Conservation (phyloP, 2,888 invertebrate genomes). For the Aleiodes leptofemur region DNA sequence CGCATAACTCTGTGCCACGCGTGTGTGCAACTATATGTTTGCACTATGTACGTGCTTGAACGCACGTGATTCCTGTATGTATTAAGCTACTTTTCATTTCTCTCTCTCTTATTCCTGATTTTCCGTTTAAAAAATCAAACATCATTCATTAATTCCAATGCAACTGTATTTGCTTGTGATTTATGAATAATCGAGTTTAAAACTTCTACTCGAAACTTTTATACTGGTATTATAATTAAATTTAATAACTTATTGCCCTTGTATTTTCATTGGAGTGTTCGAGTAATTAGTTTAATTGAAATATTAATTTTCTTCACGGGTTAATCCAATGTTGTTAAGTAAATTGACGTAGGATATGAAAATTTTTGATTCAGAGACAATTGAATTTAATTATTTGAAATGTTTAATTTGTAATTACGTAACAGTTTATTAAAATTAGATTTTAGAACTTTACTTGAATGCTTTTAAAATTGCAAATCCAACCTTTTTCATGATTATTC, state of each 20-base stretch:
- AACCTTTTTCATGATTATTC: no score
- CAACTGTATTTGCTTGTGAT: constrained; percentile 39
- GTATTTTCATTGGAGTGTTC: background rate
- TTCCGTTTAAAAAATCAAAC: constrained; percentile 30
- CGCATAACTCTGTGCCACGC: constrained; percentile 52
- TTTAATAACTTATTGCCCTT: background rate
- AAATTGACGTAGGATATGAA: background rate
- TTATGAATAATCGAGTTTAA: constrained; percentile 39
- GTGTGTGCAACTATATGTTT: constrained; percentile 36
- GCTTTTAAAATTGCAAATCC: no score
- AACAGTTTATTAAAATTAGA: no score
- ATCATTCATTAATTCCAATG: constrained; percentile 39
- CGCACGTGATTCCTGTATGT: constrained; percentile 41
- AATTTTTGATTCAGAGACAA: background rate
- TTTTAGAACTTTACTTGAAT: no score
- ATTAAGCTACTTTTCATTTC: constrained; percentile 51
- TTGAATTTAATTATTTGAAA: constrained; percentile 1
- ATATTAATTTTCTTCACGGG: background rate
- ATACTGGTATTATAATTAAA: constrained; percentile 12
- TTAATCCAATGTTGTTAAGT: constrained; percentile 16
- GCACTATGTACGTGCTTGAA: constrained; percentile 24
- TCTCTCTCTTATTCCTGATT: constrained; percentile 38
- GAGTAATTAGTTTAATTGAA: constrained; percentile 30
- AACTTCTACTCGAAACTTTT: background rate
- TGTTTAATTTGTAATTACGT: constrained; percentile 1